Evolutionary conservation across 30 jellyfish, hydroid and myxozoan species (phyloP), one percentile per base, ranked within the genome.

Genomic region (Catostylus mosaicus): DNA sequence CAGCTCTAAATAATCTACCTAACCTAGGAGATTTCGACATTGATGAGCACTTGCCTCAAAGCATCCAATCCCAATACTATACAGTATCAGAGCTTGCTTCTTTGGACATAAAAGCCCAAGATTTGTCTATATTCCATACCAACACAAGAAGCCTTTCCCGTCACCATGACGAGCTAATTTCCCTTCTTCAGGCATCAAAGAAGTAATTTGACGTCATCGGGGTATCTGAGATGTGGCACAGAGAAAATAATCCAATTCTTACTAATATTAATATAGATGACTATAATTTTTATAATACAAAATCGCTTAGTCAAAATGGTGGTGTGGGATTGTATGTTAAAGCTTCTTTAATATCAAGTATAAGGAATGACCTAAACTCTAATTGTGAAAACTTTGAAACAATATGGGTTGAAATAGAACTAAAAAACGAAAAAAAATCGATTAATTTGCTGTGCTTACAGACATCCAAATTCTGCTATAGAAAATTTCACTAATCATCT

Each of bases 171-270:
- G 84, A 72, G 51, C 51, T 72, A 72, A 30, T 31, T 30, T 72
- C 84, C 31, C 84, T 72, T 46, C 68, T 47, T 48, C 37, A 48
- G 27, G 37, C 70, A 38, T 38, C 69, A 30, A 48, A 40, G 19
- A 45, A 38, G 62, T 24, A 4, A 14, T 75, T 51, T 50, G 62
- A 54, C 31, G 63, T 54, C 32, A 50, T 75, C 30, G 87, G 87
- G 65, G 75, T 75, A 59, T 52, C 77, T 59, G 87, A 75, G 87
- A 24, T 73, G 51, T 73, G 85, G 85, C 73, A 73, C 51, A 11
- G 73, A 29, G 85, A 20, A 73, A 8, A 50, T n/a, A 51, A 59
- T 38, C 75, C 6, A 48, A 52, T 52, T 22, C 37, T 52, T 30
- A 75, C 77, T 24, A 75, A 54, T 23, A 32, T 31, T 5, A 29